Evolutionary conservation across 1,140 invertebrate species (phyloP).

Genomic region (Lordiphosa collinella): DNA sequence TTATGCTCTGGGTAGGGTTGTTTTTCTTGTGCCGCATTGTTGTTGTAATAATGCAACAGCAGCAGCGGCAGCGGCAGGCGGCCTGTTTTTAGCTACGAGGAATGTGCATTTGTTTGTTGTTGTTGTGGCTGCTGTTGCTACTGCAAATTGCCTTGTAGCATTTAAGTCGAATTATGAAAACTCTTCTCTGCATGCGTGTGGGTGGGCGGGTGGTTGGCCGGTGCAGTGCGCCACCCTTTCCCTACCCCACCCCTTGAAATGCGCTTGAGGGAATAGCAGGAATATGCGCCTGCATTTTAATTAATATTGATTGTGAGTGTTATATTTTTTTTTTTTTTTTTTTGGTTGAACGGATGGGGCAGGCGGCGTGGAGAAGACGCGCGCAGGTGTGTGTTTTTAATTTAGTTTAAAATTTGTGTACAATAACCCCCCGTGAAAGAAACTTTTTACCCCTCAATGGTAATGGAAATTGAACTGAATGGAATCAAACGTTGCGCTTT

Average conservation of each 20-base stretch:
- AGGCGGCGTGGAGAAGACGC: not conserved
- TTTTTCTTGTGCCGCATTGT: slow-evolving; percentile 48
- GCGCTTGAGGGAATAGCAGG: slow-evolving; percentile 36
- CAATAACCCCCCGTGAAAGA: slow-evolving; percentile 1
- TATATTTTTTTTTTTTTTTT: slow-evolving; percentile 61
- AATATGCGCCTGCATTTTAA: slow-evolving; percentile 68
- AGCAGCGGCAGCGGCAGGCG: slow-evolving; percentile 51
- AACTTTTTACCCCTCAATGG: no score
- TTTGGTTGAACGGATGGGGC: no score
- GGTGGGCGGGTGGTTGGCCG: slow-evolving; percentile 16
- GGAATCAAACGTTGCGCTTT: no score
- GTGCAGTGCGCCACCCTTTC: slow-evolving; percentile 7
- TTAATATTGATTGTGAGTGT: slow-evolving; percentile 73
- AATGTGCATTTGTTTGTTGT: slow-evolving; percentile 61
- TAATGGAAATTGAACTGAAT: no score
- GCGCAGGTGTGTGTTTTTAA: slow-evolving; percentile 35
- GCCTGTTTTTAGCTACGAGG: slow-evolving; percentile 49
- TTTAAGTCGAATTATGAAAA: slow-evolving; percentile 75
- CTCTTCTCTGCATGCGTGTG: slow-evolving; percentile 1
- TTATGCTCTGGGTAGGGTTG: slow-evolving; percentile 21
- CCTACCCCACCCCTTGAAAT: slow-evolving; percentile 10
- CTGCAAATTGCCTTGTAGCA: slow-evolving; percentile 72
- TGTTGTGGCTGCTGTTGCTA: slow-evolving; percentile 35
- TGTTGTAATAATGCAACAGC: slow-evolving; percentile 16
- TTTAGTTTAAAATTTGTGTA: slow-evolving; percentile 43